These are phyloP conservation scores for Glaucomys volans DNA, from an alignment of 2,113 vertebrate genomes.

Conservation along the genomic window DNA sequence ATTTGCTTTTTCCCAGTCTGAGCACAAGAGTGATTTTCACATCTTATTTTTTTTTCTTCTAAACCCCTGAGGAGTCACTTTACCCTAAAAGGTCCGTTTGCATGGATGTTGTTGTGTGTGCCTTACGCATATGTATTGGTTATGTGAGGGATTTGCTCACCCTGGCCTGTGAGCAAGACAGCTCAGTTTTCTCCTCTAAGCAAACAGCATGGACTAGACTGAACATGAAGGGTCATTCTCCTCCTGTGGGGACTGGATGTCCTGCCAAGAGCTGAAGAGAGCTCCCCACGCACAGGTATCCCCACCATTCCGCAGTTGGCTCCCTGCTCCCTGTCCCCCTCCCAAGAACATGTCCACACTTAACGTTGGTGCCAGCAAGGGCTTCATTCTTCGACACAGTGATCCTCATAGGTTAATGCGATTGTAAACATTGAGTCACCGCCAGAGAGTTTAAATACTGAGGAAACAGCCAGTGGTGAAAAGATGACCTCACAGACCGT, in stretches of 20 bases:
- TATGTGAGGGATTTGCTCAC: not conserved
- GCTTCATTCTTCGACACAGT: not conserved
- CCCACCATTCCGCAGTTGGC: not conserved
- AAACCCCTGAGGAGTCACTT: not conserved
- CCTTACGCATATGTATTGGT: rapidly evolving
- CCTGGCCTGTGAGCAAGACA: not conserved
- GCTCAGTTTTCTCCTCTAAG: not conserved
- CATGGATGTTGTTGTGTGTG: not conserved
- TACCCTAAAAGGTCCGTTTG: not conserved
- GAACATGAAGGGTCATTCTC: not conserved
- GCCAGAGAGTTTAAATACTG: slow-evolving; percentile 50
- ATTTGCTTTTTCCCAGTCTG: not conserved
- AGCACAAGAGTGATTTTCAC: not conserved
- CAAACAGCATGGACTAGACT: not conserved
- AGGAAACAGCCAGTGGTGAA: slow-evolving; percentile 7
- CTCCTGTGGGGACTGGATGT: slow-evolving; percentile 58
- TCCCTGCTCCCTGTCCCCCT: not conserved
- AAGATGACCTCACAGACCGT: slow-evolving; percentile 76
- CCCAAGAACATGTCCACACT: slow-evolving; percentile 45
- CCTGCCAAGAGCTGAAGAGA: slow-evolving; percentile 57
- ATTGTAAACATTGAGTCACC: slow-evolving; percentile 57
- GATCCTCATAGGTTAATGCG: not conserved
- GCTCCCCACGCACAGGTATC: slow-evolving; percentile 59
- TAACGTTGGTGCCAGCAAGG: not conserved
- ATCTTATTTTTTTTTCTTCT: not conserved